Evolutionary conservation across 2,797 vertebrate genomes (phyloP), one percentile per base, ranked within the genome.

Genomic region (Oreochromis mossambicus): DNA sequence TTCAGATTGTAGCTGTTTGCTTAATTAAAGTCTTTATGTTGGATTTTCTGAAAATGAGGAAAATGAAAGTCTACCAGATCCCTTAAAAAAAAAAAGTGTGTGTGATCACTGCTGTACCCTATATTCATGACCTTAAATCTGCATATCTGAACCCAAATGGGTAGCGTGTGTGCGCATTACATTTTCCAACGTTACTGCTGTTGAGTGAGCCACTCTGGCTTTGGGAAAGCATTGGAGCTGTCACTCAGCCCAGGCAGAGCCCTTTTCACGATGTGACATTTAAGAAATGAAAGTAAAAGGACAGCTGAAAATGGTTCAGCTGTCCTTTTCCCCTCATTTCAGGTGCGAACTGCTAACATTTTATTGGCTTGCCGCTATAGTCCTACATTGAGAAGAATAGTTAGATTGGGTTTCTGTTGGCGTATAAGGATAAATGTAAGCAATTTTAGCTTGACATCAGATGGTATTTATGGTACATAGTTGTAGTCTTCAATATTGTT

Each of bases 241-340:
- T 48, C 32, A 10, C 15, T 14, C 29, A 68, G 82, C 6, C 8
- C 70, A 19, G 46, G 41, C 51, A 32, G 55, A 63, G 17, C 50
- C 41, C 75, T 48, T 48, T 73, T 77, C 14, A 34, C 3, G 19
- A 15, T 3, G 19, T 89, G 90, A 86, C 91, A 86, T 92, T 92
- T 86, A 86, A 46, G 50, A 82, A 87, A 77, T 38, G n/a, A 70
- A 66, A 63, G n/a, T 54, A 76, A 86, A 87, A 88, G 73, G 75
- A 82, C 81, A 77, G 48, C 3, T 36, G 29, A 26, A 82, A 88
- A 81, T 83, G 68, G 10, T 21, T 26, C 24, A 26, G 24, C 24
- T 26, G 24, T 26, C 24, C 24, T 26, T 26, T 26, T 26, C 34
- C 26, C 17, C 29, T 58, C 56, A 58, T 32, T 58, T 58, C 68